Evolutionary conservation across 2,888 invertebrate species (phyloP), one percentile per base, ranked within the genome.

Genomic region (Argynnis bischoffii): DNA sequence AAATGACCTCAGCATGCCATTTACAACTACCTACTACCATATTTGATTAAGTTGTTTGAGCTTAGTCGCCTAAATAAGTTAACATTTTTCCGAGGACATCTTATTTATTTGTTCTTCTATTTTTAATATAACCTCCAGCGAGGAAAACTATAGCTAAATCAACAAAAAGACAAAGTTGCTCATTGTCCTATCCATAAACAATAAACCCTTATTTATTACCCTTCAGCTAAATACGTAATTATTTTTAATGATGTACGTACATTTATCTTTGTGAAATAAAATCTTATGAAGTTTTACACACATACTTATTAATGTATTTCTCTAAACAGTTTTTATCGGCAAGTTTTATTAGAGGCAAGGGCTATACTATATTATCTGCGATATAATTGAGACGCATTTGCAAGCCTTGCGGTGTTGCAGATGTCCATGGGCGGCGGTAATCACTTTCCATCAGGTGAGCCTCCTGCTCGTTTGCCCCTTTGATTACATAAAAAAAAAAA

Each of bases 1-100:
- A 64, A 61, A 4, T 67, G 70, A 65, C 46, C 65, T 71, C 59
- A 67, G 26, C 60, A 60, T 59, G 31, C 63, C 63, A 65, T 65
- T 68, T 41, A 63, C 50, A 59, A 64, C 69, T 57, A 59, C 64
- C 57, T 69, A 69, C 69, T 67, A 60, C 71, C 67, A 59, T 71
- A 67, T 71, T 69, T 69, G 65, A 35, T 63, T 48, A 59, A 14
- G 57, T 59, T 51, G 57, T 71, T 71, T 21, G 31, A 55, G 41
- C 57, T 60, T 21, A 51, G 54, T 41, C 46, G 18, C 64, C 67
- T 64, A 59, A 67, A 65, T 67, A 51, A 55, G 55, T 55, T 56
- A 69, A 71, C 59, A 71, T 55, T 59, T 54, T 67, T 50, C 21
- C 60, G 59, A 71, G 69, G 67, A 60, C 67, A 64, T 48, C 8